phyloP scores from a whole-genome alignment of 30 jellyfish, hydroid and myxozoan species.

The Morbakka virulenta region DNA sequence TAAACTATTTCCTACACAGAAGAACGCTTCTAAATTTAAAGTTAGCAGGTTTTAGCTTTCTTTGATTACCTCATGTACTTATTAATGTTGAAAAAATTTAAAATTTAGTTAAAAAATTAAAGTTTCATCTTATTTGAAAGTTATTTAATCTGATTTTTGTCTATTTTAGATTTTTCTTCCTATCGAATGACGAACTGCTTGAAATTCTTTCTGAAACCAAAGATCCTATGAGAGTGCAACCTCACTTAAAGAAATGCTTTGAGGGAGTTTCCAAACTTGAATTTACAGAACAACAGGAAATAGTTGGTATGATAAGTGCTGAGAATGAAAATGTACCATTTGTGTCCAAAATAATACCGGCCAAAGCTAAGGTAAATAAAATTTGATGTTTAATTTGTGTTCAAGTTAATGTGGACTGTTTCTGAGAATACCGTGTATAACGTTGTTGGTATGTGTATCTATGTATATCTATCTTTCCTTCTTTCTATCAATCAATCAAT shows the following conservation, averaged over 20 bases:
- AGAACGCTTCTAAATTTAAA: too few relatives aligned
- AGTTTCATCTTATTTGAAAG: not conserved
- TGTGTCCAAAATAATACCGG: constrained; percentile 70
- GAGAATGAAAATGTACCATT: constrained; percentile 87
- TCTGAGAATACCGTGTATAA: too few relatives aligned
- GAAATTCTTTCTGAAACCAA: constrained; percentile 91
- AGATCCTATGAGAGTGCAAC: constrained; percentile 95
- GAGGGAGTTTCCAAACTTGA: constrained; percentile 84
- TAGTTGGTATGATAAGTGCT: constrained; percentile 93
- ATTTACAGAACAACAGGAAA: constrained; percentile 87
- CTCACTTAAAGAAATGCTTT: constrained; percentile 93
- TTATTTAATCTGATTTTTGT: not conserved
- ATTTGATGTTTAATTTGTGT: too few relatives aligned
- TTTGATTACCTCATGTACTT: too few relatives aligned
- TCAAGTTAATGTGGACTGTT: too few relatives aligned
- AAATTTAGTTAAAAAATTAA: too few relatives aligned
- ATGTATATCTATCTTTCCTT: too few relatives aligned
- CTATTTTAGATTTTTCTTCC: constrained; percentile 67
- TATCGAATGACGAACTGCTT: constrained; percentile 86
- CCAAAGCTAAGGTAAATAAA: constrained; percentile 73
- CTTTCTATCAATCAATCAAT: too few relatives aligned
- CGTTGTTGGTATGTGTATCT: too few relatives aligned
- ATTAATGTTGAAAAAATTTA: too few relatives aligned
- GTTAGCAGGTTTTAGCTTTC: too few relatives aligned
- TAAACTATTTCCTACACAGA: too few relatives aligned